A percentile compares a stretch with the other conserved stretches of the same genome.
Conservation (phyloP, 2,888 invertebrate genomes). For the Augochlorella aurata region DNA sequence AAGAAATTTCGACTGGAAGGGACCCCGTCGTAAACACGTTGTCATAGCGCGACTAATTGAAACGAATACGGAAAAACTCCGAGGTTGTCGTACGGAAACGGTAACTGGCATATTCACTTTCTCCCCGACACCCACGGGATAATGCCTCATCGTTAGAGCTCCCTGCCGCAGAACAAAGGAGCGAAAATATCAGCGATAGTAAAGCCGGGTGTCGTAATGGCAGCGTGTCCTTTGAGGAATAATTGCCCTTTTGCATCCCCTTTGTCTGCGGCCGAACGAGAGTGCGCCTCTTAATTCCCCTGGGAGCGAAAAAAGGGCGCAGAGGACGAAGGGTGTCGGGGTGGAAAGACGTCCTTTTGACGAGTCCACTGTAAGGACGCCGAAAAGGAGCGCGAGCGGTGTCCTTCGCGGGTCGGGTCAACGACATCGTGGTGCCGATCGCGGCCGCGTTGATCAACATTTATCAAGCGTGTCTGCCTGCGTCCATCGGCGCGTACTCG, state of each 20-base stretch:
- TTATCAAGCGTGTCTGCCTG: conserved; percentile 19
- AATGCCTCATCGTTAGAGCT: neutral
- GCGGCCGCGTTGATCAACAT: conserved; percentile 40
- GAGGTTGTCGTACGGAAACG: too few species aligned
- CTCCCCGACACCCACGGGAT: neutral
- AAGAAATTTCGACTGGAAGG: too few species aligned
- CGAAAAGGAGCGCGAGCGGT: neutral
- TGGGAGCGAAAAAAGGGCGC: neutral
- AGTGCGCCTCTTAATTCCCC: conserved; percentile 6
- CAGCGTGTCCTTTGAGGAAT: conserved; percentile 30
- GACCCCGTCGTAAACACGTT: too few species aligned
- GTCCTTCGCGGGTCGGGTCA: conserved; percentile 35
- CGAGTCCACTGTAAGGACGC: conserved; percentile 8
- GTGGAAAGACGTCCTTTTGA: neutral
- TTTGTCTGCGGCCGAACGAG: conserved; percentile 3
- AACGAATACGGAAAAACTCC: too few species aligned
- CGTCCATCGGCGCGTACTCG: conserved; percentile 22
- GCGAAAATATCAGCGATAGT: neutral
- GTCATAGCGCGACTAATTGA: too few species aligned
- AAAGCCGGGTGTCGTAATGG: conserved; percentile 13
- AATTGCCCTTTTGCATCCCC: conserved; percentile 21
- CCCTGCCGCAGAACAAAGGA: neutral
- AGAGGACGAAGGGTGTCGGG: too few species aligned
- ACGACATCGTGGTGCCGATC: conserved; percentile 49
- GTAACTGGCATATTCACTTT: neutral